These are phyloP conservation scores for Oncopodura yosiiana DNA, from an alignment of 1,140 invertebrate species.

Conservation along the genomic window DNA sequence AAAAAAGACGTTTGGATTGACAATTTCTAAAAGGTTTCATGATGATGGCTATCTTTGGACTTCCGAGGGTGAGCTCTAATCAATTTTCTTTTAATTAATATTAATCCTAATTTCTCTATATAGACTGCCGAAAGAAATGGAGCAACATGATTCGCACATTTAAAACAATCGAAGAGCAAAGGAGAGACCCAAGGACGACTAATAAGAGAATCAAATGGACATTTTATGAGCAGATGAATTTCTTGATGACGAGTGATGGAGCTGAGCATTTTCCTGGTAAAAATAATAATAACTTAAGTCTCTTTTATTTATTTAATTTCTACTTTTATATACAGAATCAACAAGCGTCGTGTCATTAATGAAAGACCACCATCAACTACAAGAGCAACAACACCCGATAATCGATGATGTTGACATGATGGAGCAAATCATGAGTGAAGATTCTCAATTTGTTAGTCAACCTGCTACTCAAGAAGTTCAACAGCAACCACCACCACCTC, in stretches of 20 bases:
- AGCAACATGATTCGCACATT: slow-evolving; percentile 20
- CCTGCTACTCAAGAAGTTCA: neutral
- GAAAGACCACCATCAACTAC: neutral
- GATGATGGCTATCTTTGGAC: neutral
- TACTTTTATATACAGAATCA: too few relatives aligned
- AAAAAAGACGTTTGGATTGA: slow-evolving; percentile 19
- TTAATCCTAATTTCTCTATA: too few relatives aligned
- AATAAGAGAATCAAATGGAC: slow-evolving; percentile 9
- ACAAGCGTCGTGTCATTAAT: neutral
- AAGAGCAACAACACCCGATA: neutral
- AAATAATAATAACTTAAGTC: too few relatives aligned
- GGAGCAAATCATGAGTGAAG: neutral
- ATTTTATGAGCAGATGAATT: slow-evolving; percentile 3
- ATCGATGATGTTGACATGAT: neutral
- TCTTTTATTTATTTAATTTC: too few relatives aligned
- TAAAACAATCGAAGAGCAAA: slow-evolving; percentile 15
- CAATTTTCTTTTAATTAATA: too few relatives aligned
- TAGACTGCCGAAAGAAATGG: slow-evolving; percentile 20
- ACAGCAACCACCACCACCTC: neutral
- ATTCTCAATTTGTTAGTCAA: neutral
- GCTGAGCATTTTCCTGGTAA: slow-evolving; percentile 4
- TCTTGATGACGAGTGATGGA: neutral
- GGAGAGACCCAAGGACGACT: neutral
- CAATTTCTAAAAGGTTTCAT: neutral
- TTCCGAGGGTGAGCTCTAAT: too few relatives aligned